Evolutionary conservation across 2,888 invertebrate genomes (phyloP), one percentile per base, ranked within the genome.

Genomic region (Microctonus aethiopoides): DNA sequence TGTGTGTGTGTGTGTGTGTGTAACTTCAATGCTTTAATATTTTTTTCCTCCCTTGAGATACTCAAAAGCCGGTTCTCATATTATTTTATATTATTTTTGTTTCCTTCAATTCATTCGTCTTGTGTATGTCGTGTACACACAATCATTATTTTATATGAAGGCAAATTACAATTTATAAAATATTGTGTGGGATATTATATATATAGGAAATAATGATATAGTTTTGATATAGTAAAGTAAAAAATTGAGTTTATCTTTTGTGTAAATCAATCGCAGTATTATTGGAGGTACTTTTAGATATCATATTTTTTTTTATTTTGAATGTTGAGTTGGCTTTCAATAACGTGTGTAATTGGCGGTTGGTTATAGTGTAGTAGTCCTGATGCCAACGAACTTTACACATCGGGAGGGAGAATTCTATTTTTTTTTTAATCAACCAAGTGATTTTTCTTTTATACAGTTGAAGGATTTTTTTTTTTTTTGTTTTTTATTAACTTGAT

Each of bases 211-310:
- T 11, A 26, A 26, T 22, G 22, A n/a, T n/a, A n/a, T n/a, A 54
- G 20, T 10, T 22, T 3, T 9, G 26, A n/a, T n/a, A n/a, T n/a
- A n/a, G n/a, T n/a, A n/a, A n/a, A 9, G 11, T 4, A 26, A 10
- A 56, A n/a, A 6, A 41, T 41, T 41, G 13, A 41, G n/a, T 11
- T 61, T 61, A 39, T 61, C 13, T 41, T 20, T 41, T 24, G 61
- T 60, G n/a, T n/a, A 41, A 46, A 62, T 46, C 62, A n/a, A 41
- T 61, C 24, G 16, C n/a, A 36, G 41, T 68, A 59, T 36, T 68
- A 59, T 36, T 67, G 59, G 57, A n/a, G n/a, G n/a, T n/a, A 67
- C 67, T 67, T 60, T 7, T 7, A 51, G 32, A 29, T 59, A 67
- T 67, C 26, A 51, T 60, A 41, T 51, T 36, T n/a, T 39, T 7